phyloP scores from a whole-genome alignment of 64 coral and sea anemone genomes.

The Montipora capricornis region DNA sequence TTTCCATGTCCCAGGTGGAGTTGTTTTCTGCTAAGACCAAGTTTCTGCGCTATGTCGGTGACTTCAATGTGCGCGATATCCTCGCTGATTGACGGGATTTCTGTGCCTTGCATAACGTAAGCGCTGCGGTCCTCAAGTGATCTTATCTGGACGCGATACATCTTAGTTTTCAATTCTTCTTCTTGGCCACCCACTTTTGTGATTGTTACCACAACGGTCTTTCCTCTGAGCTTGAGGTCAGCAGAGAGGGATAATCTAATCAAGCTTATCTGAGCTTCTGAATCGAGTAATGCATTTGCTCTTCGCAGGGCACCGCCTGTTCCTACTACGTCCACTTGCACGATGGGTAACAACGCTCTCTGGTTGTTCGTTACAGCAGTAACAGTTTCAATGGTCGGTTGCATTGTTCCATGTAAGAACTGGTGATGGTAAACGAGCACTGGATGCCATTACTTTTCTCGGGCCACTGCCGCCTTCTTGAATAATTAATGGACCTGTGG shows the following conservation, averaged over 20 bases:
- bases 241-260: constrained; percentile 19
- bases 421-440: constrained; percentile 36
- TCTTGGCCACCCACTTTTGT: constrained; percentile 30
- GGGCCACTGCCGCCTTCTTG: not conserved
- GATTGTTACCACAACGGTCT: constrained; percentile 21
- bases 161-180: constrained; percentile 45
- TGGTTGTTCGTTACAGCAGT: constrained; percentile 31
- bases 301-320: not conserved
- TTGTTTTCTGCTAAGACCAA: no score
- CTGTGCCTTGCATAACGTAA: not conserved
- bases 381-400: constrained; percentile 27
- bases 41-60: no score
- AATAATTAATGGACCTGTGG: not conserved
- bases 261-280: constrained; percentile 37
- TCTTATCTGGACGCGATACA: not conserved
- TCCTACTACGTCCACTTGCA: not conserved
- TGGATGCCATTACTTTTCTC: constrained; percentile 23
- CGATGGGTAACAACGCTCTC: not conserved
- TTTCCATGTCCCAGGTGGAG: no score
- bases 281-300: constrained; percentile 45
- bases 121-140: not conserved
- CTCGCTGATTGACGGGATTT: no score
- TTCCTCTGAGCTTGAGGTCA: constrained; percentile 39
- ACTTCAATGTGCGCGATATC: no score
- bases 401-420: constrained; percentile 32